These are phyloP conservation scores for Platypus cylindrus DNA, from an alignment of 2,888 invertebrate genomes.

Conservation along the genomic window DNA sequence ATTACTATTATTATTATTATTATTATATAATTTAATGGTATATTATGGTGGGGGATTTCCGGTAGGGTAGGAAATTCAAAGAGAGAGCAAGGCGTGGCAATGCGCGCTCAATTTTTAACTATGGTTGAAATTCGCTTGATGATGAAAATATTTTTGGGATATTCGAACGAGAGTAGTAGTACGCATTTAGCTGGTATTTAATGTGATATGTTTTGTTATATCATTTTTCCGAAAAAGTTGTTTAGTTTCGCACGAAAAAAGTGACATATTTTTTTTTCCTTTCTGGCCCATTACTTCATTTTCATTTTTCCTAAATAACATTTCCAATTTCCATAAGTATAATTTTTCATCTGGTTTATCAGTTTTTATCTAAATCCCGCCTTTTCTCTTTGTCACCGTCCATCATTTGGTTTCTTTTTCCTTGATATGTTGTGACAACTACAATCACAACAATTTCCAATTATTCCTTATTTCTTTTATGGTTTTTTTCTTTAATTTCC, in stretches of 20 bases:
- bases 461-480: too few species aligned
- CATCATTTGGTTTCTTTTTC: slow-evolving; percentile 20
- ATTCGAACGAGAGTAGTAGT: slow-evolving; percentile 28
- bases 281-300: slow-evolving; percentile 29
- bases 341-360: slow-evolving; percentile 4
- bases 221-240: slow-evolving; percentile 37
- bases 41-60: slow-evolving; percentile 18
- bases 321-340: too few species aligned
- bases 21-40: slow-evolving; percentile 11
- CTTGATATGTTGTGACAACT: slow-evolving; percentile 25
- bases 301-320: slow-evolving; percentile 14
- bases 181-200: slow-evolving; percentile 38
- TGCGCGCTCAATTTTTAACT: slow-evolving; percentile 34
- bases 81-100: slow-evolving; percentile 35
- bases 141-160: too few species aligned
- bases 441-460: too few species aligned
- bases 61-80: slow-evolving; percentile 22
- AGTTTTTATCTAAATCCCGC: slow-evolving; percentile 3
- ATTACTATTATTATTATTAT: too few species aligned
- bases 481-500: too few species aligned
- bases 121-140: slow-evolving; percentile 30
- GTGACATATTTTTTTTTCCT: too few species aligned
- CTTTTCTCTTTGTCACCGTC: slow-evolving; percentile 18
- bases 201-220: slow-evolving; percentile 39
- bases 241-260: slow-evolving; percentile 37